phyloP scores from a whole-genome alignment of 1,140 invertebrate species.

The Pissodes strobi region DNA sequence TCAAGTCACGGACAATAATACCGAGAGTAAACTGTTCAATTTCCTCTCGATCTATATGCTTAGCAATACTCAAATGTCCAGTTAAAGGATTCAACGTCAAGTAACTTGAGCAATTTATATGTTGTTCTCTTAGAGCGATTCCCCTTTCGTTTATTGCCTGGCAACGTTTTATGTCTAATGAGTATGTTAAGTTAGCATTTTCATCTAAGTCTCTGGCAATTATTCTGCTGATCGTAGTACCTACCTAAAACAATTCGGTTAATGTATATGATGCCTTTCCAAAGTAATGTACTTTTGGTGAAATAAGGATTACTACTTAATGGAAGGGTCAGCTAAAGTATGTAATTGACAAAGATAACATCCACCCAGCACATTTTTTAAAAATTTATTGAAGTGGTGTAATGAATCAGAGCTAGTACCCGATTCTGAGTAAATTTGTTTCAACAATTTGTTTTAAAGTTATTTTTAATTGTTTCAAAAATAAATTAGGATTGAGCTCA shows the following conservation, averaged over 20 bases:
- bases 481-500: too few species aligned
- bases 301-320: too few species aligned
- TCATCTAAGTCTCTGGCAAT: constrained; percentile 80
- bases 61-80: constrained; percentile 69
- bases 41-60: constrained; percentile 79
- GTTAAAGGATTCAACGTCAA: constrained; percentile 78
- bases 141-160: constrained; percentile 82
- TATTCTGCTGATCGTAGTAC: constrained; percentile 69
- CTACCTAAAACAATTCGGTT: constrained; percentile 66
- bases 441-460: too few species aligned
- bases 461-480: too few species aligned
- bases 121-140: constrained; percentile 66
- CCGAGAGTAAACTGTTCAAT: constrained; percentile 79
- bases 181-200: constrained; percentile 74
- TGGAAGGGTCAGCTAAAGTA: too few species aligned
- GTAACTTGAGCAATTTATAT: constrained; percentile 72
- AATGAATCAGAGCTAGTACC: too few species aligned
- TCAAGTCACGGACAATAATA: constrained; percentile 82
- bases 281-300: too few species aligned
- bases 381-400: too few species aligned
- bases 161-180: constrained; percentile 70
- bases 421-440: too few species aligned
- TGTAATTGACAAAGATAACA: too few species aligned
- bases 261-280: too few species aligned
- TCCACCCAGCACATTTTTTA: too few species aligned